These are phyloP conservation scores for Athripsodes cinereus DNA, from an alignment of 2,888 invertebrate species.

Conservation along the genomic window DNA sequence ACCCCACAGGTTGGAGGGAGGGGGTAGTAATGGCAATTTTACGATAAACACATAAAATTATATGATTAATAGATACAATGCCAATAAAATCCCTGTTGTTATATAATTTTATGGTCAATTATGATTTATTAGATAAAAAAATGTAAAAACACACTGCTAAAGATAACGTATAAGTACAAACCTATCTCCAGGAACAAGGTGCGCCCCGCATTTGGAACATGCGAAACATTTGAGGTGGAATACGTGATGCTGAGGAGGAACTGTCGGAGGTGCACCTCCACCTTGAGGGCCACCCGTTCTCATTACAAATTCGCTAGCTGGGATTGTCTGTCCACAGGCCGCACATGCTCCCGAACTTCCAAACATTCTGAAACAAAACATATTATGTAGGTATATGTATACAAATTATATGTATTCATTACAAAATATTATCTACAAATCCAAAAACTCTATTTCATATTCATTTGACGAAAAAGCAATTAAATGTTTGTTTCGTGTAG, in stretches of 20 bases:
- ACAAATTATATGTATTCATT: background rate
- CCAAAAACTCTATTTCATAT: too few relatives aligned
- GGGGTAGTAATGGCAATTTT: slow-evolving; percentile 18
- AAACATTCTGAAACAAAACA: slow-evolving; percentile 66
- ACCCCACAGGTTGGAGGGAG: slow-evolving; percentile 11
- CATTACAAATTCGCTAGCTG: slow-evolving; percentile 91
- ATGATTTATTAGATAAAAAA: background rate
- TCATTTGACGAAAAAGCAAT: too few relatives aligned
- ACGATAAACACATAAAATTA: slow-evolving; percentile 23
- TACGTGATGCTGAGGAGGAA: slow-evolving; percentile 61
- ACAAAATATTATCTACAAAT: too few relatives aligned
- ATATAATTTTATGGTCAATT: background rate
- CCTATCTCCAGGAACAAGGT: slow-evolving; percentile 87
- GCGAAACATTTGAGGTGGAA: slow-evolving; percentile 95
- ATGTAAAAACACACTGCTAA: background rate
- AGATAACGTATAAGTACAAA: slow-evolving; percentile 34
- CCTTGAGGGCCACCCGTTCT: slow-evolving; percentile 58
- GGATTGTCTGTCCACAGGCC: slow-evolving; percentile 87
- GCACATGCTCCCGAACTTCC: slow-evolving; percentile 85
- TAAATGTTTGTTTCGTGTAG: too few relatives aligned
- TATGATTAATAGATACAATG: background rate
- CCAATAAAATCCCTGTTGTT: background rate
- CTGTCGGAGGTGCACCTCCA: slow-evolving; percentile 29
- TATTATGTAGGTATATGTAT: background rate
- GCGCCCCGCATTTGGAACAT: slow-evolving; percentile 88